These are phyloP conservation scores for Eristalis intricaria DNA, from an alignment of 2,888 invertebrate species.

Conservation along the genomic window DNA sequence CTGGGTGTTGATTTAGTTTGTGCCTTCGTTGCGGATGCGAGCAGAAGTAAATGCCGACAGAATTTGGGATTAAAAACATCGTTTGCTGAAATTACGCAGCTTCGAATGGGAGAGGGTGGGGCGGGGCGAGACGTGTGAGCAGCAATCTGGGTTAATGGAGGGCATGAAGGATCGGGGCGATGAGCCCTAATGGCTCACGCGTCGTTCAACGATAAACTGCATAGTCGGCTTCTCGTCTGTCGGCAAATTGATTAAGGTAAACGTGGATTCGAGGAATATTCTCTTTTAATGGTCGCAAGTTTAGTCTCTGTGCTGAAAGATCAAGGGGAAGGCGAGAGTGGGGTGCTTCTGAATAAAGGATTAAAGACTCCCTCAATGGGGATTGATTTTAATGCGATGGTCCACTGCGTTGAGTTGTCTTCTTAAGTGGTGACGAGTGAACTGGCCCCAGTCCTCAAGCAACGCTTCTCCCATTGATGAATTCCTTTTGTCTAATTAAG, in stretches of 20 bases:
- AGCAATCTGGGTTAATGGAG: not conserved
- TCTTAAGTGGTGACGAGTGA: no score
- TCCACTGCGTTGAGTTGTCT: no score
- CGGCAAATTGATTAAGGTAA: not conserved
- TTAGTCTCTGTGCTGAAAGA: not conserved
- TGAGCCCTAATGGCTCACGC: not conserved
- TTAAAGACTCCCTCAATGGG: not conserved
- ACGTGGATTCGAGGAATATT: not conserved
- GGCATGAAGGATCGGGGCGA: not conserved
- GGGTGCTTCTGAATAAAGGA: not conserved
- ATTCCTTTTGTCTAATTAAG: no score
- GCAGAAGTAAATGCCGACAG: not conserved
- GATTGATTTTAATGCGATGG: no score
- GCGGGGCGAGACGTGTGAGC: not conserved
- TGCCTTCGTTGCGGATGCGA: not conserved
- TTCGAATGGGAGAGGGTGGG: not conserved
- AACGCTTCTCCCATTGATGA: no score
- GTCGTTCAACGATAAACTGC: not conserved
- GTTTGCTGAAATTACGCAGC: not conserved
- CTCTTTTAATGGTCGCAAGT: not conserved
- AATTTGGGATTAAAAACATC: not conserved
- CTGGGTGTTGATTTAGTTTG: not conserved
- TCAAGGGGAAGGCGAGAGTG: not conserved
- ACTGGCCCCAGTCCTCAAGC: no score
- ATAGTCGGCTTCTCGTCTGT: not conserved